These are phyloP conservation scores for Chirona hameri DNA, from an alignment of 2,888 invertebrate genomes.

Conservation along the genomic window DNA sequence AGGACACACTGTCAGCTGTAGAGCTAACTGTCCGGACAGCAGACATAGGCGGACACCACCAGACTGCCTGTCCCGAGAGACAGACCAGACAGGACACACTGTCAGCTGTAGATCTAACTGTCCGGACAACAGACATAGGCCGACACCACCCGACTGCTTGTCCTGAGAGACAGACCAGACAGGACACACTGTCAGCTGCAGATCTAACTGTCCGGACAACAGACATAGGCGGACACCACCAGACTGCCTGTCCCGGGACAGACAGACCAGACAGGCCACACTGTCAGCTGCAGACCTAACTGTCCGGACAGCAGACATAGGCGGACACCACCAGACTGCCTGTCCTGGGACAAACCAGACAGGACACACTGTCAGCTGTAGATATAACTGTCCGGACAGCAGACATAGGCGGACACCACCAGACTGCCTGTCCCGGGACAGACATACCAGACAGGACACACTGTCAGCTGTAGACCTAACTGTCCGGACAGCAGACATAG, in stretches of 20 bases:
- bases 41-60: slow-evolving; percentile 94
- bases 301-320: slow-evolving; percentile 94
- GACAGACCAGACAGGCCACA: not conserved
- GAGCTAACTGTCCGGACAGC: slow-evolving; percentile 90
- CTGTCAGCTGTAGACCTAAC: not conserved
- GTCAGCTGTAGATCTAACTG: not conserved
- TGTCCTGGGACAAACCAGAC: not conserved
- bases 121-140: slow-evolving; percentile 94
- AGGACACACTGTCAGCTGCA: no score
- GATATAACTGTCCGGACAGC: slow-evolving; percentile 90
- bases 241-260: not conserved
- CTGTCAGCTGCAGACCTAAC: not conserved
- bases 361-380: no score
- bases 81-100: not conserved
- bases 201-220: slow-evolving; percentile 90
- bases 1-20: no score
- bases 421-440: not conserved
- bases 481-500: slow-evolving; percentile 94
- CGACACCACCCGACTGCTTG: slow-evolving; percentile 66
- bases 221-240: slow-evolving; percentile 94
- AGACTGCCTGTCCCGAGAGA: not conserved
- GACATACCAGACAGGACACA: not conserved
- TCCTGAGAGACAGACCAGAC: no score
- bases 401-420: slow-evolving; percentile 94
- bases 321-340: slow-evolving; percentile 72